Percentiles rank a stretch among this genome's conserved stretches.
These are phyloP conservation scores for Rugalucina vietnamica DNA, from an alignment of 2,888 invertebrate species.

Conservation along the genomic window DNA sequence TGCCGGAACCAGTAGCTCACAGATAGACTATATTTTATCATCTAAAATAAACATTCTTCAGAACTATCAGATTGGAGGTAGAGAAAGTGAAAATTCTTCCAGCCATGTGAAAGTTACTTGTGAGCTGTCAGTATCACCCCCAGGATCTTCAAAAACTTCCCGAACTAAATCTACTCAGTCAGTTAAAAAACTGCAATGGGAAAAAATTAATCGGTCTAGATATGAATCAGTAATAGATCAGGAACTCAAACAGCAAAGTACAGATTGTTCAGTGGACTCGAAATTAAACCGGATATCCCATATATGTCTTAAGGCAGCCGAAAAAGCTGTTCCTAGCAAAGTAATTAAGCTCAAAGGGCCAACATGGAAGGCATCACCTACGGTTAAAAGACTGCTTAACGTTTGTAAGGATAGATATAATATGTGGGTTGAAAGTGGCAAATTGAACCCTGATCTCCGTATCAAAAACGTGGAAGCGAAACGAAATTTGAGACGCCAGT, in stretches of 20 bases:
- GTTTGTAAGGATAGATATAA: not conserved
- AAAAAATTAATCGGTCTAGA: not conserved
- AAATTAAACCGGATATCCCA: too few relatives aligned
- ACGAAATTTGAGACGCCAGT: not conserved
- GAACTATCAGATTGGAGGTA: not conserved
- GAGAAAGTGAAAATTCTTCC: not conserved
- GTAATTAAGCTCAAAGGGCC: not conserved
- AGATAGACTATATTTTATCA: conserved; percentile 1
- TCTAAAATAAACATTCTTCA: not conserved
- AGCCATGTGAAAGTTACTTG: not conserved
- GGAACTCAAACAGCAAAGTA: not conserved
- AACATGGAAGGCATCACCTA: not conserved
- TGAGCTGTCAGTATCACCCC: not conserved
- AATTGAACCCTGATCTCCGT: not conserved
- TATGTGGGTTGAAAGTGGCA: not conserved
- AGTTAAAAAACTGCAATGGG: not conserved
- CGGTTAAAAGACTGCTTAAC: not conserved
- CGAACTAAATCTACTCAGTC: not conserved
- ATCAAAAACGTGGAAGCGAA: not conserved
- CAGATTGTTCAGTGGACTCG: not conserved
- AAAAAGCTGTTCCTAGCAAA: not conserved
- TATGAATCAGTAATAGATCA: not conserved
- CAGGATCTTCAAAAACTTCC: not conserved
- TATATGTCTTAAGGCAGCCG: too few relatives aligned
- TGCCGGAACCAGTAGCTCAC: not conserved